Base-by-base conservation (phyloP, 2,797 vertebrate genomes). In the Parauchenoglanis punctatus region DNA sequence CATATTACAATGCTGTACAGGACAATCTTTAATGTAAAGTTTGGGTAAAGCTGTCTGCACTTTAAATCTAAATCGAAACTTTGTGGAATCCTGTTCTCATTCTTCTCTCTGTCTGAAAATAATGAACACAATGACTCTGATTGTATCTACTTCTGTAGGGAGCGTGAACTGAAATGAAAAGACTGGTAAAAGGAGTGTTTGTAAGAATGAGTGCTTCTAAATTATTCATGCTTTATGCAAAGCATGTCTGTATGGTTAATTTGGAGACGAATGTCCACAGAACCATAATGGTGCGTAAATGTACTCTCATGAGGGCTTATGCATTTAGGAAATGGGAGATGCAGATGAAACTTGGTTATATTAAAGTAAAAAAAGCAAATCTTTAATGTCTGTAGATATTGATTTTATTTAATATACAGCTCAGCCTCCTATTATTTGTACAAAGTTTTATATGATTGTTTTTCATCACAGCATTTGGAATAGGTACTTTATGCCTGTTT, bases 381-480 rank as follows among this genome's bases (percentile, higher is more conserved):
- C 31, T 52, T 85, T n/a, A 89, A 85, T 25, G 75, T 85, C 84
- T 92, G 89, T 90, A 90, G 81, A 89, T 91, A 89, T 81, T 72
- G 65, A 89, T 93, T 91, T 89, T 94, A 92, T 94, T 94, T 93
- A 92, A 93, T 93, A 87, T 87, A 87, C 88, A 91, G 88, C 84
- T 87, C 75, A 86, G 81, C 89, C 87, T 89, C 88, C 86, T 91
- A 80, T 85, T 92, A 91, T 93, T 93, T 93, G 89, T 93, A 90
- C 85, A 91, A 91, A 91, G 63, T 89, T 89, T 92, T 90, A 31
- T 90, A 89, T 76, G 81, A 77, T 46, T 56, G 56, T 88, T 90
- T 90, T 88, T 61, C 86, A 85, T 40, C 61, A 63, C 83, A 90
- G 85, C 61, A 84, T 92, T 91, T 93, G 65, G 83, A 90, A 89